A percentile compares a stretch with the other conserved stretches of the same genome.
phyloP scores from a whole-genome alignment of 2,797 vertebrate species.

The Schizothorax lantsangensis region DNA sequence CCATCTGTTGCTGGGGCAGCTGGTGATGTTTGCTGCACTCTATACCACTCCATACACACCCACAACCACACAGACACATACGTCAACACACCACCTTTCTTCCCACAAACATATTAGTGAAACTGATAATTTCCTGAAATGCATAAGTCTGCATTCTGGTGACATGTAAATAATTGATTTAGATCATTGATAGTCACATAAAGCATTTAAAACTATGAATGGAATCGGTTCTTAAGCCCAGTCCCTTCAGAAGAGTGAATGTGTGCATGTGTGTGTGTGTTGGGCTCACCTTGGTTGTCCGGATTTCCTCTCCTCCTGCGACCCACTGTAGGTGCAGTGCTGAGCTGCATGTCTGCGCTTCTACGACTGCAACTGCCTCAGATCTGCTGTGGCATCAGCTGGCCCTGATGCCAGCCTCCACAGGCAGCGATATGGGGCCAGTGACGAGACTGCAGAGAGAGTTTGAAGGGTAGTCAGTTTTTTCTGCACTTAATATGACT shows the following conservation, averaged over 20 bases:
- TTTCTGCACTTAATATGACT: background rate
- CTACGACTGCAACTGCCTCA: constrained; percentile 49
- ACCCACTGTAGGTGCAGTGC: constrained; percentile 67
- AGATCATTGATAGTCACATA: background rate
- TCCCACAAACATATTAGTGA: constrained; percentile 1
- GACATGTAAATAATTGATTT: background rate
- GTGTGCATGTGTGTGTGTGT: background rate
- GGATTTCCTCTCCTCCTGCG: constrained; percentile 58
- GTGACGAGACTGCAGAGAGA: constrained; percentile 42
- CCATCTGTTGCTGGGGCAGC: constrained; percentile 51
- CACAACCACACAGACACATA: constrained; percentile 36
- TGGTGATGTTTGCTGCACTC: constrained; percentile 38
- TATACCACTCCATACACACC: constrained; percentile 32
- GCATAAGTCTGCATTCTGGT: background rate
- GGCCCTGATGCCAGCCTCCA: constrained; percentile 54
- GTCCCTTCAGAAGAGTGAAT: background rate
- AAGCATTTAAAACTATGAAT: background rate
- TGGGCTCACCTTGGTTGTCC: constrained; percentile 74
- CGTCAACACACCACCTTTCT: constrained; percentile 20
- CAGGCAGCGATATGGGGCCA: constrained; percentile 38
- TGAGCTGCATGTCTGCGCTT: constrained; percentile 58
- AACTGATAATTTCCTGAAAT: background rate
- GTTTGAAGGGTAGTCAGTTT: constrained; percentile 9
- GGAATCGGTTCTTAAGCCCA: background rate
- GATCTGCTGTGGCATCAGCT: constrained; percentile 56